Evolutionary conservation across 2,113 vertebrate genomes (phyloP), one percentile per base, ranked within the genome.

Genomic region (Cavia aperea): DNA sequence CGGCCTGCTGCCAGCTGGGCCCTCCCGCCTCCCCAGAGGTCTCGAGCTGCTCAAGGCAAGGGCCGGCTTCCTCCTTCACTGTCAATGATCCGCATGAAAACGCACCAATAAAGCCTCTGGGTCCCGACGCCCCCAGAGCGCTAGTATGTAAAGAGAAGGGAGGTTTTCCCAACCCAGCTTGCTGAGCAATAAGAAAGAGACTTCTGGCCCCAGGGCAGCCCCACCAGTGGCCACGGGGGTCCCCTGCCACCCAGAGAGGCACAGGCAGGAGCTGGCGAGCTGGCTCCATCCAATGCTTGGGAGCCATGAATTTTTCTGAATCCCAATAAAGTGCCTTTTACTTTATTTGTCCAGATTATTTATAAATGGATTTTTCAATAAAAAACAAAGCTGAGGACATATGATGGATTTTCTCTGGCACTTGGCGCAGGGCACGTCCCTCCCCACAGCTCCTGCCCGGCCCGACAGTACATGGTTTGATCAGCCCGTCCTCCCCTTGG

Each of bases 361-460:
- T 95, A 93, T 89, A 95, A 94, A 95, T 93, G 89, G 95, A 95
- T 95, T 96, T 96, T 96, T 84, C 95, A 94, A 92, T 96, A 94
- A 94, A 95, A 94, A 66, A 56, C 79, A 60, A 92, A 79, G 51
- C 75, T 91, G 56, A 7, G 58, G 94, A 96, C 13, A 6, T 81
- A 24, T 75, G 94, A 96, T 93, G 81, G 88, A 92, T 94, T 94
- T 87, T 56, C 93, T 46, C 81, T 18, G 92, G 88, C 63, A 75
- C 79, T 23, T 70, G n/a, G 0, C 54, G 1, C 0, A 1, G 85
- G 75, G 56, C 24, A 54, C 1, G 13, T 68, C 39, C 84, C 16
- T 86, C 66, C 82, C 82, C 11, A 7, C 2, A 0, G 54, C 93
- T 0, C 19, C n/a, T 1, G 33, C 60, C 78, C 0, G 23, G 87